Percentiles rank a stretch among this genome's conserved stretches.
phyloP scores from a whole-genome alignment of 1,140 invertebrate species.

The Macrosteles quadrilineatus region DNA sequence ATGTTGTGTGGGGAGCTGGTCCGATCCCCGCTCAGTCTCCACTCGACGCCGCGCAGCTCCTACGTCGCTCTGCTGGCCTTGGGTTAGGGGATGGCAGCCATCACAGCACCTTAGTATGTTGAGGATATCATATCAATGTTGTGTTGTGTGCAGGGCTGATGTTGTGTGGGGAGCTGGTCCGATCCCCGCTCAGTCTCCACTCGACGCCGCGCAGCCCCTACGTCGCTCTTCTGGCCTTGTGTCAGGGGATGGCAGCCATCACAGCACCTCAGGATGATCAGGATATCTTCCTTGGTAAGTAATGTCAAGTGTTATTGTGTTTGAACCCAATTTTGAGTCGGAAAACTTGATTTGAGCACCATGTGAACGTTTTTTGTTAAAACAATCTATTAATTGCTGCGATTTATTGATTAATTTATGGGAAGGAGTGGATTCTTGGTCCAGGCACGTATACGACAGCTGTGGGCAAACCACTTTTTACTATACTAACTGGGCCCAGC shows the following conservation, averaged over 20 bases:
- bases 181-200: slow-evolving; percentile 34
- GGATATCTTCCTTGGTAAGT: slow-evolving; percentile 44
- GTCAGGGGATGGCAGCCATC: slow-evolving; percentile 44
- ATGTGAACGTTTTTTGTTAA: no score
- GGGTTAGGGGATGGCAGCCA: slow-evolving; percentile 42
- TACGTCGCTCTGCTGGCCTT: slow-evolving; percentile 42
- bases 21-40: slow-evolving; percentile 34
- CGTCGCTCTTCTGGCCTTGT: slow-evolving; percentile 41
- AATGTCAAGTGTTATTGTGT: background rate
- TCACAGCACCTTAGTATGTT: slow-evolving; percentile 38
- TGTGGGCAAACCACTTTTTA: no score
- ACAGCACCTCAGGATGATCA: slow-evolving; percentile 40
- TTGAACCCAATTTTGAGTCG: no score
- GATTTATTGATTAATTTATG: no score
- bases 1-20: slow-evolving; percentile 47
- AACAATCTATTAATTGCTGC: no score
- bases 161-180: slow-evolving; percentile 45
- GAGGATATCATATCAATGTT: no score
- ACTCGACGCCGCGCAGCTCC: slow-evolving; percentile 39
- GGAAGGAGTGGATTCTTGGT: no score
- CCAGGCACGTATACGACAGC: no score
- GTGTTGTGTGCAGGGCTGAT: slow-evolving; percentile 36
- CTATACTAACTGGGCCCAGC: no score
- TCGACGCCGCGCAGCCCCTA: slow-evolving; percentile 43
- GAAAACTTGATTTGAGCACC: no score